Evolutionary conservation across 2,888 invertebrate genomes (phyloP).

Genomic region (Xylophagus ater): DNA sequence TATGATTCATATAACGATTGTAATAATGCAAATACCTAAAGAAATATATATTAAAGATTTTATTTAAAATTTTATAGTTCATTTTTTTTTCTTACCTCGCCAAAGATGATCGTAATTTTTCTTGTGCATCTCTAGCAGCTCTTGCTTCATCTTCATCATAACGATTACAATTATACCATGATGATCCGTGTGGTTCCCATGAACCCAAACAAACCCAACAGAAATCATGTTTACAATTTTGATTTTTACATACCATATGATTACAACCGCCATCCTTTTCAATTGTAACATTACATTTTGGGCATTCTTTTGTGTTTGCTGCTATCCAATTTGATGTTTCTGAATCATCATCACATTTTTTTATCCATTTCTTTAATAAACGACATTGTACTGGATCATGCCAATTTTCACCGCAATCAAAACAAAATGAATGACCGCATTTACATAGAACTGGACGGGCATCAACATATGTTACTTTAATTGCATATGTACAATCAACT

Average conservation of each 20-base stretch:
- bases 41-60: neutral
- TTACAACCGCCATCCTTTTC: conserved; percentile 98
- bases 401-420: conserved; percentile 93
- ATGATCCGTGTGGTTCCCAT: conserved; percentile 97
- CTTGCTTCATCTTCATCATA: conserved; percentile 96
- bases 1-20: conserved; percentile 98
- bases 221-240: conserved; percentile 94
- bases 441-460: conserved; percentile 84
- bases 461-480: conserved; percentile 85
- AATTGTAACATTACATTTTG: conserved; percentile 94
- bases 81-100: conserved; percentile 70
- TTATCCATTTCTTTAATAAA: conserved; percentile 89
- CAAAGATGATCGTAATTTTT: conserved; percentile 82
- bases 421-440: conserved; percentile 90
- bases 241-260: conserved; percentile 98
- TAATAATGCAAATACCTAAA: conserved; percentile 92
- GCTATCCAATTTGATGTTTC: conserved; percentile 99
- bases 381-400: conserved; percentile 96
- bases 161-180: conserved; percentile 97
- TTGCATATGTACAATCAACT: conserved; percentile 92
- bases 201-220: conserved; percentile 99
- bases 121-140: conserved; percentile 92
- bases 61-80: neutral
- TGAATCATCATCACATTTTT: conserved; percentile 98
- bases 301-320: conserved; percentile 98